A percentile compares a stretch with the other conserved stretches of the same genome.
Evolutionary conservation across 2,797 vertebrate genomes (phyloP).

Genomic region (Ataeniobius toweri): DNA sequence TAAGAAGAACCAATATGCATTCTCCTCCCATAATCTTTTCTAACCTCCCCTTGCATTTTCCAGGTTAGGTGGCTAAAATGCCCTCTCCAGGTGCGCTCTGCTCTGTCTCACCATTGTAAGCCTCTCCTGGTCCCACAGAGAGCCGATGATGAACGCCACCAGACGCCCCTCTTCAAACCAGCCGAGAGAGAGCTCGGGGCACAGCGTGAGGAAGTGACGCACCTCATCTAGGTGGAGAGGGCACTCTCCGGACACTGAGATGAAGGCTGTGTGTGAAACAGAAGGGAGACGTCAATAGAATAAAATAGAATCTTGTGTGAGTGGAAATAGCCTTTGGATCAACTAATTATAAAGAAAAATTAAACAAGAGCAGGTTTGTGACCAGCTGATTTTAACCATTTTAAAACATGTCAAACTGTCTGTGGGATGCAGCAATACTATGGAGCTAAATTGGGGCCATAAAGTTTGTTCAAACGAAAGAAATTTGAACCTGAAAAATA

Average conservation of each 20-base stretch:
- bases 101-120: slow-evolving; percentile 83
- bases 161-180: slow-evolving; percentile 94
- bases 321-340: too few relatives aligned
- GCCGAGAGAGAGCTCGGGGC: slow-evolving; percentile 94
- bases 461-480: too few relatives aligned
- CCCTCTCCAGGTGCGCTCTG: slow-evolving; percentile 84
- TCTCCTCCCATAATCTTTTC: slow-evolving; percentile 23
- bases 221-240: slow-evolving; percentile 91
- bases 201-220: slow-evolving; percentile 90
- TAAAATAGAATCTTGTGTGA: too few relatives aligned
- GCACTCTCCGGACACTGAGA: slow-evolving; percentile 91
- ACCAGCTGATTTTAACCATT: too few relatives aligned
- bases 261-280: slow-evolving; percentile 82
- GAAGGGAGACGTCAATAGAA: slow-evolving; percentile 2
- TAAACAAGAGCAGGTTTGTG: too few relatives aligned
- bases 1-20: neutral
- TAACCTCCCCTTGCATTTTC: neutral
- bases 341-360: too few relatives aligned
- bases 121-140: slow-evolving; percentile 92
- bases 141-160: slow-evolving; percentile 93
- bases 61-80: neutral
- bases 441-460: too few relatives aligned
- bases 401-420: too few relatives aligned
- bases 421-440: too few relatives aligned
- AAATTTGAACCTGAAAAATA: too few relatives aligned